Base-by-base conservation (phyloP, 2,888 invertebrate genomes). In the Habroteleia sp. region DNA sequence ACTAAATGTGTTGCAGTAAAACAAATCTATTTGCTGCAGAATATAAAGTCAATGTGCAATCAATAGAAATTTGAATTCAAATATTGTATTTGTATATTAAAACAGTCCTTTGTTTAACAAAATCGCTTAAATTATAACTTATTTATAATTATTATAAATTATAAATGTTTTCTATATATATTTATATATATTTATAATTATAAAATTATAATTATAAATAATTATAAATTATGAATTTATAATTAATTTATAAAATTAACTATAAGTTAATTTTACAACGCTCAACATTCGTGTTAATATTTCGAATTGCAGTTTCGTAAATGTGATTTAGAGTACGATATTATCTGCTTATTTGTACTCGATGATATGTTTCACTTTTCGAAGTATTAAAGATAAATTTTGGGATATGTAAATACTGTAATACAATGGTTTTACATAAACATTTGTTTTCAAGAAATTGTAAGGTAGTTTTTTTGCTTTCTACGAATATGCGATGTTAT, bases 361-460 rank as follows among this genome's bases (percentile, higher is more conserved):
- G 31, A 44, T 73, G 73, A 73, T 73, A 73, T 73, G 73, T 73
- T 65, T 73, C 58, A 23, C 65, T 73, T 56, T 41, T 56, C 72
- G 48, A 65, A 35, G 37, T 56, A 63, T 63, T 72, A 52, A 48
- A 73, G 73, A 73, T 73, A 65, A 41, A 44, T 54, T 41, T 42
- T 25, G 50, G 33, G 63, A 65, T 58, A 65, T 65, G 58, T 58
- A 46, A 56, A 54, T 48, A 41, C 42, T 58, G 4, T 42, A 35
- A 69, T 50, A 66, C 23, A n/a, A n/a, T n/a, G n/a, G 25, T 56
- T 66, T 48, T 17, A 50, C 39, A 48, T 27, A 35, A 37, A 56
- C 46, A 17, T 41, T 39, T 39, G 20, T 44, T 44, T 23, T 23
- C 16, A 4, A 25, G 7, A 6, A 25, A 6, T 25, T 6, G 3